Percentiles rank a stretch among this genome's conserved stretches.
Conservation (phyloP, 2,888 invertebrate species). For the Cheilosia soror region DNA sequence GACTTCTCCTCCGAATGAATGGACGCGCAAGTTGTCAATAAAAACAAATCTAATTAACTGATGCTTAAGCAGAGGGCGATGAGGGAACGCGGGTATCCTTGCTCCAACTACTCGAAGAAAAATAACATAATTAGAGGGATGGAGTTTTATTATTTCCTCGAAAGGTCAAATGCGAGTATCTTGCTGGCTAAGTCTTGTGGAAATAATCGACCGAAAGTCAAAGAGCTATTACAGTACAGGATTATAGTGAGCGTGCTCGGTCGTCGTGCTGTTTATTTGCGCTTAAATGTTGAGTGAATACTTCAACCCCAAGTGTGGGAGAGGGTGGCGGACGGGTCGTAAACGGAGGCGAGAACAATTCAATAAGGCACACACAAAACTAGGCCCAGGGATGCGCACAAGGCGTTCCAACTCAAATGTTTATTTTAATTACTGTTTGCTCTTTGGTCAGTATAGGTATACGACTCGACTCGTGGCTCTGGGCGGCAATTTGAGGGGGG, state of each 20-base stretch:
- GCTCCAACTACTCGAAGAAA: background rate
- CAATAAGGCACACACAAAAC: slow-evolving; percentile 43
- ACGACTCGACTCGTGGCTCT: background rate
- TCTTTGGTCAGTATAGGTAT: slow-evolving; percentile 5
- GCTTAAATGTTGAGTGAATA: slow-evolving; percentile 56
- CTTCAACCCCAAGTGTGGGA: background rate
- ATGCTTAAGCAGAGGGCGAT: slow-evolving; percentile 6
- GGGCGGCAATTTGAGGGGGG: slow-evolving; percentile 5
- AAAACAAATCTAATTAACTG: slow-evolving; percentile 68
- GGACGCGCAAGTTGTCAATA: slow-evolving; percentile 50
- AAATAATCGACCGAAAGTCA: slow-evolving; percentile 67
- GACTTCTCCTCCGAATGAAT: slow-evolving; percentile 10
- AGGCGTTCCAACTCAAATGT: slow-evolving; percentile 33
- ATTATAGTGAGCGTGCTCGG: background rate
- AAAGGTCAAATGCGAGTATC: slow-evolving; percentile 44
- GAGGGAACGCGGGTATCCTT: background rate
- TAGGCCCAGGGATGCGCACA: background rate
- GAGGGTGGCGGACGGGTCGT: slow-evolving; percentile 13
- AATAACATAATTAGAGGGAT: slow-evolving; percentile 62
- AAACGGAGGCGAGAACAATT: slow-evolving; percentile 64
- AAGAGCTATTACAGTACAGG: slow-evolving; percentile 54
- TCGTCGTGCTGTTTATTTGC: slow-evolving; percentile 37
- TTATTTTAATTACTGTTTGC: slow-evolving; percentile 51
- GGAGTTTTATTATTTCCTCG: slow-evolving; percentile 43
- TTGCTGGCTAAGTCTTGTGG: slow-evolving; percentile 15